Base-by-base conservation (phyloP, 1,140 invertebrate genomes). In the Musca domestica region DNA sequence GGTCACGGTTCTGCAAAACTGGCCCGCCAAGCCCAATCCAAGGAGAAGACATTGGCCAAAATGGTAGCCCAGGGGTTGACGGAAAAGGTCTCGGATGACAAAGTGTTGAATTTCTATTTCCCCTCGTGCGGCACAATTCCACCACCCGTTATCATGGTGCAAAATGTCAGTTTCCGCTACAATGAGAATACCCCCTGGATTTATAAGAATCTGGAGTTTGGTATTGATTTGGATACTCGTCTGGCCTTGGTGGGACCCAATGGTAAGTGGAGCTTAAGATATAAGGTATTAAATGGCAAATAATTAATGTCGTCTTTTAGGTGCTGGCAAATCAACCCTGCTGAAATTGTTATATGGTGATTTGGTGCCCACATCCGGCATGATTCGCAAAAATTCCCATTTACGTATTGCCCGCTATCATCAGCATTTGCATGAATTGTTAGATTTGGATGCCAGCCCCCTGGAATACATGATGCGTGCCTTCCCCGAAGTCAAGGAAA, bases 1-100 rank as follows among this genome's bases (percentile, higher is more conserved):
- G 98, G 98, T 88, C 98, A 99, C 82, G 98, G 98, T 76, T 96
- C 94, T 54, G 97, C 97, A 0, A 99, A 99, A 84, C 83, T 99
- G 48, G 98, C 98, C 0, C 86, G 97, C 68, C 98, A 99, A 82
- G 98, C 98, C 52, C 97, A 99, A 83, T 98, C 95, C 67, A 99
- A 99, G 84, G 98, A 99, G 84, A 99, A 99, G 83, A 99, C 97
- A 0, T 82, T 99, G 56, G 96, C 95, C 5, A 99, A 99, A 84
- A 99, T 99, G 98, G 95, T 99, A 7, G 95, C 97, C 58, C 91
- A 94, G 77, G 97, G 98, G 5, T 85, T 99, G 6, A 99, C 97
- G 2, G 96, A 99, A 77, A 96, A 94, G 84, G 95, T 98, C 0
- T 84, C 88, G 0, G 88, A 86, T 70, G 98, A 99, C 74, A 98